These are phyloP conservation scores for Agapetus fuscipes DNA, from an alignment of 2,888 invertebrate genomes.

Conservation along the genomic window DNA sequence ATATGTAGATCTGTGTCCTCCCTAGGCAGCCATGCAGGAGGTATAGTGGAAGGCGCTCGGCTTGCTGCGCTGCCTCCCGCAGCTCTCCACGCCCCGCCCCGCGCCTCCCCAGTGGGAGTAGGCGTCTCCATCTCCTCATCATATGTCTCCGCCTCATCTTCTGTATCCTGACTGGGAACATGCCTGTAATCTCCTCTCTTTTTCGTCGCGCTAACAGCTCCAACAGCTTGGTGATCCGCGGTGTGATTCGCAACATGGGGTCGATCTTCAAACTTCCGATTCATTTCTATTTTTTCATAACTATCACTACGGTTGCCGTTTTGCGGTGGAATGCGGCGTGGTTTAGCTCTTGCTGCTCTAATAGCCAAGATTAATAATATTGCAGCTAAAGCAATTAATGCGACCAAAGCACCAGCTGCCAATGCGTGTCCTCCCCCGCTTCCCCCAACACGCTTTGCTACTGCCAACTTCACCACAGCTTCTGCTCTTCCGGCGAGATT, in stretches of 20 bases:
- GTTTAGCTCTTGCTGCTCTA: slow-evolving; percentile 53
- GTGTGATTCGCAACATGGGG: slow-evolving; percentile 29
- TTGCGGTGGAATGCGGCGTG: slow-evolving; percentile 36
- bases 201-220: slow-evolving; percentile 33
- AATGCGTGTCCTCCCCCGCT: slow-evolving; percentile 47
- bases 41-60: slow-evolving; percentile 7
- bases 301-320: slow-evolving; percentile 44
- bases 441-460: slow-evolving; percentile 55
- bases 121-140: slow-evolving; percentile 31
- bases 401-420: slow-evolving; percentile 59
- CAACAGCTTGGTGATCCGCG: slow-evolving; percentile 24
- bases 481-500: slow-evolving; percentile 71
- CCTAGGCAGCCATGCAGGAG: slow-evolving; percentile 15
- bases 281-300: slow-evolving; percentile 73
- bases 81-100: slow-evolving; percentile 25
- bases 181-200: slow-evolving; percentile 64
- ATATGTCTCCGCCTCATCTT: slow-evolving; percentile 47
- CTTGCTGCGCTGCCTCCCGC: background rate
- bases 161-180: slow-evolving; percentile 60
- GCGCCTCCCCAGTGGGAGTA: slow-evolving; percentile 30
- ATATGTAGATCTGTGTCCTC: slow-evolving; percentile 55
- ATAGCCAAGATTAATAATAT: slow-evolving; percentile 59
- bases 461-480: slow-evolving; percentile 61
- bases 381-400: slow-evolving; percentile 54
- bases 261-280: slow-evolving; percentile 42